Evolutionary conservation across 2,113 vertebrate species (phyloP).

Genomic region (Paratilapia polleni): DNA sequence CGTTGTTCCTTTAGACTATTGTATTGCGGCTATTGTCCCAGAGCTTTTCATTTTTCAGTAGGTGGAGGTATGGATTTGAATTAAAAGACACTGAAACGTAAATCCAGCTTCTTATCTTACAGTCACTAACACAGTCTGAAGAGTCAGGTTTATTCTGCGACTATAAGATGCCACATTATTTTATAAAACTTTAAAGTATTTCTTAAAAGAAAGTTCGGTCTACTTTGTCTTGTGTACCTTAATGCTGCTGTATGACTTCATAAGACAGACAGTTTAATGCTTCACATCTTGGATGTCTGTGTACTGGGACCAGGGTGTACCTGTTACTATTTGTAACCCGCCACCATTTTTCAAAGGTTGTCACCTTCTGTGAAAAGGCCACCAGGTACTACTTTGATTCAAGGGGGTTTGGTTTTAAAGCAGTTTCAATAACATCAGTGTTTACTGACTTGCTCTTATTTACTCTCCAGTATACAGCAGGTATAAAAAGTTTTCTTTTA

Average conservation of each 20-base stretch:
- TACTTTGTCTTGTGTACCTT: background rate
- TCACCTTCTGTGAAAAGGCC: background rate
- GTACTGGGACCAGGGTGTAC: background rate
- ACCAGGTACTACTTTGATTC: background rate
- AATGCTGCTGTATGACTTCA: no score
- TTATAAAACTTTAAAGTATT: background rate
- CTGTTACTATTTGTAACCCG: background rate
- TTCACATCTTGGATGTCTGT: background rate
- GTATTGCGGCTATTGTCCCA: background rate
- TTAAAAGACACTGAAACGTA: no score
- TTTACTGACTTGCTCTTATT: background rate
- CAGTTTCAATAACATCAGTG: background rate
- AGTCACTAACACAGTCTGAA: background rate
- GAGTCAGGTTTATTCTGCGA: background rate
- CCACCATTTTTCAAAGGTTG: background rate
- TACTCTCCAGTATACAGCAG: background rate
- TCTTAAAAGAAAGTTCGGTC: background rate
- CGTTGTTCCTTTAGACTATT: background rate
- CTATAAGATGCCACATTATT: background rate
- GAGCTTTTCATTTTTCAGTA: background rate
- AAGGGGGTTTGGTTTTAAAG: background rate
- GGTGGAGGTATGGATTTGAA: background rate
- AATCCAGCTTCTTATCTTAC: no score
- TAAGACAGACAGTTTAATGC: background rate
- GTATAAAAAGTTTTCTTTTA: background rate